A percentile compares a stretch with the other conserved stretches of the same genome.
phyloP scores from a whole-genome alignment of 2,797 vertebrate genomes.

The Mus minutoides region DNA sequence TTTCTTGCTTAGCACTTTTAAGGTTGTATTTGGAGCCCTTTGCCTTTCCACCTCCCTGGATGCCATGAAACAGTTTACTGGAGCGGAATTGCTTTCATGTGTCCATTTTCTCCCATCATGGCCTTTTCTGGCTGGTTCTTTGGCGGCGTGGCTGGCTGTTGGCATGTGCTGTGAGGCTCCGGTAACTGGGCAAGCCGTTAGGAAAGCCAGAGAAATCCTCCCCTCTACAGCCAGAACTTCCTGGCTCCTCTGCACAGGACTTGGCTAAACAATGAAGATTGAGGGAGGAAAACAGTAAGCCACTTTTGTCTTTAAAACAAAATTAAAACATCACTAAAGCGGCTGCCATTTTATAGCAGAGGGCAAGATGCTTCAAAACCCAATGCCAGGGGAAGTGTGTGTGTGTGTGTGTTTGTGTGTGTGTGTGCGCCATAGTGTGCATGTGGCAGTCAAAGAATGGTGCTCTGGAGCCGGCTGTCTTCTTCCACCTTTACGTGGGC shows the following conservation, averaged over 20 bases:
- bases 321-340: conserved; percentile 14
- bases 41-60: conserved; percentile 26
- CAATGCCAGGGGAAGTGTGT: background rate
- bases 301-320: conserved; percentile 63
- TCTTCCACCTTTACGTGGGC: background rate
- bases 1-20: conserved; percentile 25
- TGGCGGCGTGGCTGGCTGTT: background rate
- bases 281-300: conserved; percentile 59
- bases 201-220: background rate
- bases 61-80: conserved; percentile 6
- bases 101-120: conserved; percentile 52
- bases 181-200: background rate
- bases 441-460: background rate
- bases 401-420: background rate
- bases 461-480: background rate
- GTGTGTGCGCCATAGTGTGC: too few relatives aligned
- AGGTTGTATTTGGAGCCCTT: conserved; percentile 38
- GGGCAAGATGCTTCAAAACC: background rate
- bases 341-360: conserved; percentile 20
- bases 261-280: background rate
- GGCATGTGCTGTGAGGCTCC: background rate
- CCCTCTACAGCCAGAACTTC: background rate
- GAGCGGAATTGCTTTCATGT: conserved; percentile 54
- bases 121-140: conserved; percentile 55
- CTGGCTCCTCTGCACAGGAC: conserved; percentile 17